Evolutionary conservation across 30 jellyfish, hydroid and myxozoan genomes (phyloP), one percentile per base, ranked within the genome.

Genomic region (Chrysaora quinquecirrha): DNA sequence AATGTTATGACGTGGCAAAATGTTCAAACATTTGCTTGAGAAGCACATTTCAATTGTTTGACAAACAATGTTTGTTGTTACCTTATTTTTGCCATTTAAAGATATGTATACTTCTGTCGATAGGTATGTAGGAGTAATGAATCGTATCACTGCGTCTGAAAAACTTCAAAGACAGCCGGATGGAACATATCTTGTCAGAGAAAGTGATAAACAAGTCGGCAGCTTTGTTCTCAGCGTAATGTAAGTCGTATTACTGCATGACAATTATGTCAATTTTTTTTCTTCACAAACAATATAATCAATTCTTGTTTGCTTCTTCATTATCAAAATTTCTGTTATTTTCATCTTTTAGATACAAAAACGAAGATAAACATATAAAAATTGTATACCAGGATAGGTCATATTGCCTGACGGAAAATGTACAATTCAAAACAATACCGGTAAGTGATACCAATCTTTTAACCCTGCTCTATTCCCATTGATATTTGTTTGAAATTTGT

Each of bases 151-250:
- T 33, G 98, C 98, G 9, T 43, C 93, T 7, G 89, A 82, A 35
- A 74, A 79, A 31, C 84, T 92, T 25, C 82, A 61, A 23, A 47
- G 31, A 27, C 93, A 92, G 33, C 76, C 92, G 33, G 95, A 80
- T 65, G 98, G 98, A 1, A 86, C 98, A 1, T 92, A 70, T 80
- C 84, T 92, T 43, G 87, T 92, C 71, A 83, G 98, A 33, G 94
- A 80, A 75, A 92, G 98, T 60, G 96, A 93, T n/a, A 82, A 86
- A 54, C 76, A 62, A 50, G 65, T 46, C 30, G 89, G 89, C 18
- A 35, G 68, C 24, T 74, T 63, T 29, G 95, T 73, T 20, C 89
- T 85, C 64, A 85, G 95, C 48, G 77, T 85, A 2, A 31, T 54
- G 95, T 85, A 49, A 61, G n/a, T n/a, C n/a, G n/a, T n/a, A n/a